These are phyloP conservation scores for Podabrus alpinus DNA, from an alignment of 2,888 invertebrate genomes.

Conservation along the genomic window DNA sequence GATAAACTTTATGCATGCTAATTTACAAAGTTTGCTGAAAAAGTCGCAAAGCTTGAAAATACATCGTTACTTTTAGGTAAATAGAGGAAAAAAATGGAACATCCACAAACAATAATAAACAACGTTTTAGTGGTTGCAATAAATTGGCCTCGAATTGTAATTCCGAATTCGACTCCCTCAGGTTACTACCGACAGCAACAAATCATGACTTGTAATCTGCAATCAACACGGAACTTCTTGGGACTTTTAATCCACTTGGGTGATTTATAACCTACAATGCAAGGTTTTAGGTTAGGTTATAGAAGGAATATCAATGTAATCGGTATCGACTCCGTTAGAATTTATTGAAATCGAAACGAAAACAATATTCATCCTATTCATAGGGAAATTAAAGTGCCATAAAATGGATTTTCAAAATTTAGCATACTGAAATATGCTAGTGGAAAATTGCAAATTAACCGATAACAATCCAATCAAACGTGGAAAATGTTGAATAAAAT, in stretches of 20 bases:
- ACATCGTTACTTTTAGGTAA: not conserved
- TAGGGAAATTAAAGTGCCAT: not conserved
- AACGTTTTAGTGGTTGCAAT: not conserved
- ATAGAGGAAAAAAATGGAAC: not conserved
- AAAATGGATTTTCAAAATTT: not conserved
- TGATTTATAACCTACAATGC: not conserved
- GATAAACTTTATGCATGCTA: not conserved
- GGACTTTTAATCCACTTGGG: slow-evolving; percentile 2
- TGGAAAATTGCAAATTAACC: not conserved
- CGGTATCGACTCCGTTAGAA: not conserved
- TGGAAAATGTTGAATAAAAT: not conserved
- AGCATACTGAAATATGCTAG: not conserved
- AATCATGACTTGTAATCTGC: slow-evolving; percentile 2
- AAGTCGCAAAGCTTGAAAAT: not conserved
- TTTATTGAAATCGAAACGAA: not conserved
- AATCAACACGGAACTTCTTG: slow-evolving; percentile 3
- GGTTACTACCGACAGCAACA: slow-evolving; percentile 1
- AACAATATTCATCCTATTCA: not conserved
- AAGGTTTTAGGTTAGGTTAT: not conserved
- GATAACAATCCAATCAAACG: not conserved
- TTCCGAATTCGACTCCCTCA: not conserved
- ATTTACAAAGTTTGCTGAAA: not conserved
- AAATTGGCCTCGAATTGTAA: not conserved
- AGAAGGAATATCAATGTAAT: not conserved
- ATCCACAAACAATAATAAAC: not conserved